These are phyloP conservation scores for Hormaphis cornu DNA, from an alignment of 1,140 invertebrate genomes.

Conservation along the genomic window DNA sequence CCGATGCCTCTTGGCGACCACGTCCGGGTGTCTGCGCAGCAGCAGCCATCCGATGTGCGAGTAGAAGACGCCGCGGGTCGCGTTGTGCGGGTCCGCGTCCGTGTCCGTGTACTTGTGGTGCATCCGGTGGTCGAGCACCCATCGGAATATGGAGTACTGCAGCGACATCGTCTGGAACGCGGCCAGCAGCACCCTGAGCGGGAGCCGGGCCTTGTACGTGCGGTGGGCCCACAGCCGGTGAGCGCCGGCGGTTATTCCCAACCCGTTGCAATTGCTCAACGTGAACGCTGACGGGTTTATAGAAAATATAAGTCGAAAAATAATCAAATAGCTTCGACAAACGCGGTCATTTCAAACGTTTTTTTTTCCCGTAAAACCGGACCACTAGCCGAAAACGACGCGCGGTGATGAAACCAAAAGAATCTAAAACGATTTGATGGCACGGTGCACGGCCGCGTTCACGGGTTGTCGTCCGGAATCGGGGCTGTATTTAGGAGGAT, in stretches of 20 bases:
- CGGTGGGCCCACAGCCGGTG: slow-evolving; percentile 90
- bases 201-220: slow-evolving; percentile 87
- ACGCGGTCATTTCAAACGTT: no score
- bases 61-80: slow-evolving; percentile 66
- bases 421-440: no score
- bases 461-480: no score
- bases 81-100: slow-evolving; percentile 81
- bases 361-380: no score
- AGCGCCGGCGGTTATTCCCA: slow-evolving; percentile 88
- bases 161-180: slow-evolving; percentile 69
- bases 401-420: no score
- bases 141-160: slow-evolving; percentile 63
- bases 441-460: no score
- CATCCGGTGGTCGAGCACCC: slow-evolving; percentile 76
- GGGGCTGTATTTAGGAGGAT: no score
- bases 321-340: no score
- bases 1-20: slow-evolving; percentile 63
- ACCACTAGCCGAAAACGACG: no score
- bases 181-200: slow-evolving; percentile 64
- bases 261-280: slow-evolving; percentile 58
- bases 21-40: slow-evolving; percentile 73
- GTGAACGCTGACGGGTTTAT: no score
- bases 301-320: no score
- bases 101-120: slow-evolving; percentile 89
- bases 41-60: slow-evolving; percentile 88